Evolutionary conservation across 1,140 invertebrate species (phyloP), one percentile per base, ranked within the genome.

Genomic region (Nasonia longicornis): DNA sequence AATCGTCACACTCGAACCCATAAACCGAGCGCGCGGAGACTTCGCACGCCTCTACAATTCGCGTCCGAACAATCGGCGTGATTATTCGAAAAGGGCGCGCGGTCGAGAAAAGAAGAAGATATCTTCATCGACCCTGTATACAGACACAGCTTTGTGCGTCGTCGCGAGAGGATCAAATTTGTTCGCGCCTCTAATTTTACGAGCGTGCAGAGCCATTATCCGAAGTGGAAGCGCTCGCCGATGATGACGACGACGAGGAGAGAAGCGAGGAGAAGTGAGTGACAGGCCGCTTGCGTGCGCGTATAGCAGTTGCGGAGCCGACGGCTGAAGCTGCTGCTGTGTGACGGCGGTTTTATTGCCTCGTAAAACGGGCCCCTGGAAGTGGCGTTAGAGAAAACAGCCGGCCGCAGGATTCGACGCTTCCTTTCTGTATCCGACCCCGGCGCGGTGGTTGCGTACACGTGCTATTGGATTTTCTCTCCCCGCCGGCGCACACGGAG

Each of bases 111-210:
- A 70, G 75, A 26, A 58, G 52, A 58, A 20, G 52, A 58, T 4
- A 58, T 20, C 20, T 58, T 58, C 52, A 58, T 58, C 52, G 52
- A 20, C 20, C 52, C 20, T 58, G 48, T 20, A n/a, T n/a, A 16
- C n/a, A 20, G 45, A 48, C 12, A 48, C 12, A 48, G 45, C 45
- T 14, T 48, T 48, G 45, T 48, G 10, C 45, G 45, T 10, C 29
- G 84, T 69, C 84, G 81, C 84, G 84, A 84, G 84, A 83, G 80
- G 76, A 86, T 84, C 88, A 90, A 90, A 90, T 90, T 91, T 90
- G 88, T 89, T 87, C 87, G 82, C 86, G 87, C 86, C 88, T 89
- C 89, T 88, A 89, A 90, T 90, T 91, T 91, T 90, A 90, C 84
- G 87, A 79, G 84, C 85, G 83, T 87, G 86, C 87, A 85, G 89